Evolutionary conservation across 1,140 invertebrate genomes (phyloP).

Genomic region (Drosophila saltans): DNA sequence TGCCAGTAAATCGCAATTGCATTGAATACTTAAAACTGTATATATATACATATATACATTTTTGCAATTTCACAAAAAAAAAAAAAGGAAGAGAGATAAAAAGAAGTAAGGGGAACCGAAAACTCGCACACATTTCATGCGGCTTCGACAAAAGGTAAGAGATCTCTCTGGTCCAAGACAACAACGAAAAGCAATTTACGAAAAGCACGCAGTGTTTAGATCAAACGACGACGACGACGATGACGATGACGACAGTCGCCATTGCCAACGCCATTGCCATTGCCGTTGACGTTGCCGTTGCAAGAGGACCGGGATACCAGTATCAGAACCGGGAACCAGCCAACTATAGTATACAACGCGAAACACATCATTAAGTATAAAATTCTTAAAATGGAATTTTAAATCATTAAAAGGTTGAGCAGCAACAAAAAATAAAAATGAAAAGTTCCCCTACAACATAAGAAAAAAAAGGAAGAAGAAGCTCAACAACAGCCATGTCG

Average conservation of each 20-base stretch:
- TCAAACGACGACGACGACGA: constrained; percentile 65
- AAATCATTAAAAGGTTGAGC: constrained; percentile 82
- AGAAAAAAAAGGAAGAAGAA: constrained; percentile 17
- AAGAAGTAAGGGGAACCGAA: constrained; percentile 24
- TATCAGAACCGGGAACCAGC: constrained; percentile 11
- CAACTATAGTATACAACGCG: constrained; percentile 75
- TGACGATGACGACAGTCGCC: constrained; percentile 51
- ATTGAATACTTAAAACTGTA: constrained; percentile 35
- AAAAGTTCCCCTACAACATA: constrained; percentile 7
- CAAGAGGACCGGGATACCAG: not conserved
- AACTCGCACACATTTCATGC: constrained; percentile 81
- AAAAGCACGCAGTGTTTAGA: constrained; percentile 81
- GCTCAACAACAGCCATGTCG: constrained; percentile 40
- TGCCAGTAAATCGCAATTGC: constrained; percentile 70
- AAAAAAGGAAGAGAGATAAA: constrained; percentile 14
- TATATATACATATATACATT: constrained; percentile 39
- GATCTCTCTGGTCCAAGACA: constrained; percentile 45
- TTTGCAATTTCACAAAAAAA: constrained; percentile 38
- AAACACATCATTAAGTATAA: constrained; percentile 84
- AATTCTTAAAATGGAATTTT: constrained; percentile 84
- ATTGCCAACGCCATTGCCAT: constrained; percentile 47
- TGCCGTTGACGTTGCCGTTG: not conserved
- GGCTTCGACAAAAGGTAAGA: constrained; percentile 76
- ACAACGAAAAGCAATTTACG: constrained; percentile 81
- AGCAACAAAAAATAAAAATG: constrained; percentile 24